Base-by-base conservation (phyloP, 2,113 vertebrate species). In the Oophaga pumilio region DNA sequence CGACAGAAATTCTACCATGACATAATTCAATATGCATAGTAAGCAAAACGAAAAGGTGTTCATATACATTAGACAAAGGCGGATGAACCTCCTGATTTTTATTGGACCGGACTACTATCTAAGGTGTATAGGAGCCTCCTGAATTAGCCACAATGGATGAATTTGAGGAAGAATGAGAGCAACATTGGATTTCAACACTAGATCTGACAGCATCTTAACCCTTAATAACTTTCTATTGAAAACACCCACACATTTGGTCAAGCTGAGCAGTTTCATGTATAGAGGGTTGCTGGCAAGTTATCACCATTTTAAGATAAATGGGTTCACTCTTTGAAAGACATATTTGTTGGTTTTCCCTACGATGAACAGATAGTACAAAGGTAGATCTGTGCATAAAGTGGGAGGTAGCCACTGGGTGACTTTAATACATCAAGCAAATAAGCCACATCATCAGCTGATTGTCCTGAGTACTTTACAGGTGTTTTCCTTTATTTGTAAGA, bases 401-500 rank as follows among this genome's bases (percentile, higher is more conserved):
- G n/a, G 66, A 74, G 22, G 68, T 33, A 17, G 18, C 20, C 82
- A 73, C 26, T 28, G 26, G 7, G 18, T 57, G 1, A 22, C 18
- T 9, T 14, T 50, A 26, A 43, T 18, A 56, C 5, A 33, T 15
- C 26, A 33, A 9, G 26, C 68, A 84, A 59, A 57, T 50, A 84
- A 84, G 24, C 15, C 62, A 84, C 50, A 71, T 24, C 24, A 71
- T 22, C 52, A 71, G 50, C 50, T 56, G 17, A 71, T 43, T 57
- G 68, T 1, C 53, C 11, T 84, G 69, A 74, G 82, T 84, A 84
- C 68, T 84, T 84, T 73, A 20, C 22, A 74, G 82, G 82, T 74
- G 82, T 57, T 74, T 50, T 84, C 24, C 49, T 83, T 24, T 69
- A 82, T 52, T 43, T 66, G 1, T 52, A n/a, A 28, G 82, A 84